These are phyloP conservation scores for Ochotona princeps DNA, from an alignment of 2,113 vertebrate species.

Conservation along the genomic window DNA sequence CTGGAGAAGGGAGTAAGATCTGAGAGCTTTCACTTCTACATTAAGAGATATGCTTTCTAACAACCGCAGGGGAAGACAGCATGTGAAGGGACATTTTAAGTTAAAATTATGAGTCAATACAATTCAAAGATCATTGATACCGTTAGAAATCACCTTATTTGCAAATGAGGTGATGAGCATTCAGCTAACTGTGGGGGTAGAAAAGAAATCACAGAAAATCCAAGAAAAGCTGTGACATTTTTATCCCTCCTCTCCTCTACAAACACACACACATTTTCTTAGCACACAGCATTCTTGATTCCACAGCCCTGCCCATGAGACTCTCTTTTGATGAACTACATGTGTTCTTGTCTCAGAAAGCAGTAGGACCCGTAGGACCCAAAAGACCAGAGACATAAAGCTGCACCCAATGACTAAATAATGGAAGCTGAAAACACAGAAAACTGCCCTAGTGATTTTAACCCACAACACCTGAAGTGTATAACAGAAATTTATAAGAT, in stretches of 20 bases:
- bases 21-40: neutral
- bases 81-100: neutral
- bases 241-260: neutral
- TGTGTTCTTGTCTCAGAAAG: neutral
- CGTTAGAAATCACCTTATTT: neutral
- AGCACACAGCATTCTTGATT: neutral
- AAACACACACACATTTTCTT: neutral
- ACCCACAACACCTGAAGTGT: neutral
- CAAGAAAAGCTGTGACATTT: neutral
- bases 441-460: slow-evolving; percentile 15
- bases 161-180: neutral
- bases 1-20: neutral
- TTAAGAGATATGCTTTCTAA: neutral
- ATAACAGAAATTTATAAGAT: neutral
- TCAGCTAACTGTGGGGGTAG: neutral
- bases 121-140: neutral
- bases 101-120: neutral
- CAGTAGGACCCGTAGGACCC: neutral
- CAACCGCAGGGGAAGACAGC: neutral
- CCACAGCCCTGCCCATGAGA: neutral
- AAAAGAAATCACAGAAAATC: neutral
- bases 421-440: neutral
- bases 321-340: slow-evolving; percentile 16
- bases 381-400: neutral
- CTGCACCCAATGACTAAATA: neutral